Evolutionary conservation across 2,797 vertebrate species (phyloP).

Genomic region (Merluccius polli): DNA sequence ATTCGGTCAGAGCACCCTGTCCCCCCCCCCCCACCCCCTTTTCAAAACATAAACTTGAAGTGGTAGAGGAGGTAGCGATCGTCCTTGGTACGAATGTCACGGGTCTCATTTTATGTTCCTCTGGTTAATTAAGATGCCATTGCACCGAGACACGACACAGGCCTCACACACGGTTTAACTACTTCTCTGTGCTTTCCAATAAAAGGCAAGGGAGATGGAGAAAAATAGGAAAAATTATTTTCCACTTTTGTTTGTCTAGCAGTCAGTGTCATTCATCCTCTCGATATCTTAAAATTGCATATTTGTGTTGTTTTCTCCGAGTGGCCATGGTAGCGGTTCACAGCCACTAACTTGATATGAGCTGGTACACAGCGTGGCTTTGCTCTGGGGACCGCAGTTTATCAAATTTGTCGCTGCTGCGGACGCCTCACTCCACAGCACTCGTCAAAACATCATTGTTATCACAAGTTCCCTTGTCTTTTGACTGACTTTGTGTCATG

Average conservation of each 20-base stretch:
- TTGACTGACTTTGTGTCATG: conserved; percentile 44
- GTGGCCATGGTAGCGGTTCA: background rate
- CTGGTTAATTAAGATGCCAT: conserved; percentile 71
- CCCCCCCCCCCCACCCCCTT: conserved; percentile 6
- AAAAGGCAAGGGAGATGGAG: background rate
- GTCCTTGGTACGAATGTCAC: conserved; percentile 60
- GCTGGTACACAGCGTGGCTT: background rate
- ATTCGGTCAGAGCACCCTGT: background rate
- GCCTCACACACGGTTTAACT: background rate
- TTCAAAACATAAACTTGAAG: conserved; percentile 31
- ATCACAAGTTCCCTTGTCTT: conserved; percentile 42
- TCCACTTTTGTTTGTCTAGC: background rate
- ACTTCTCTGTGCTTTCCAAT: background rate
- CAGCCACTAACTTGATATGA: background rate
- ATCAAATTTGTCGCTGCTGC: conserved; percentile 44
- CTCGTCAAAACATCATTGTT: conserved; percentile 38
- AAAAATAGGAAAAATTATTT: background rate
- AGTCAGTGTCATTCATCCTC: background rate
- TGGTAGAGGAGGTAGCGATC: conserved; percentile 19
- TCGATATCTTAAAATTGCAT: background rate
- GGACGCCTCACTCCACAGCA: conserved; percentile 51
- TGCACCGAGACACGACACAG: conserved; percentile 22
- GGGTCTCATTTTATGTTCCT: conserved; percentile 57
- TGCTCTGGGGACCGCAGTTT: conserved; percentile 27
- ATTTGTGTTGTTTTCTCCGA: background rate